phyloP scores from a whole-genome alignment of 2,888 invertebrate species.

The Lasioglossum oenotherae region DNA sequence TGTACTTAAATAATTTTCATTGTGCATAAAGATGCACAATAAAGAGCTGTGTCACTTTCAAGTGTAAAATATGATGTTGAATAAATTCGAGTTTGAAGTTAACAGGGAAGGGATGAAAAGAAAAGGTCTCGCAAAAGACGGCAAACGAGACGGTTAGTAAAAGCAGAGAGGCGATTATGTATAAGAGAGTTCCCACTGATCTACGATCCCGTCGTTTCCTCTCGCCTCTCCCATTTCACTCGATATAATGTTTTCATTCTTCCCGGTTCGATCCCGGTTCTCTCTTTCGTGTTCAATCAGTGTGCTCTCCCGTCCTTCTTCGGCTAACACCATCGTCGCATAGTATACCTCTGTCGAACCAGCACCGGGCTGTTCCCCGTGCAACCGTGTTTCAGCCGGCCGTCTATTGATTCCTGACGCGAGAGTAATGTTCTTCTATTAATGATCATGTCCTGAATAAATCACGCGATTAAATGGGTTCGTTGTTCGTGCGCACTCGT shows the following conservation, averaged over 20 bases:
- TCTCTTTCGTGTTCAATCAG: conserved; percentile 41
- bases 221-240: conserved; percentile 17
- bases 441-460: conserved; percentile 82
- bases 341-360: conserved; percentile 40
- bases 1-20: no score
- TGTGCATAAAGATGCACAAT: no score
- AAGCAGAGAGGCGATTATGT: not conserved
- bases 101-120: no score
- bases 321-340: conserved; percentile 9
- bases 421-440: conserved; percentile 82
- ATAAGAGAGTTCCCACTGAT: conserved; percentile 29
- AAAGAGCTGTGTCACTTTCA: not conserved
- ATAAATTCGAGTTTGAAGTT: not conserved
- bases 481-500: conserved; percentile 71
- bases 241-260: conserved; percentile 11
- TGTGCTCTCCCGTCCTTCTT: conserved; percentile 8
- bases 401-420: conserved; percentile 82
- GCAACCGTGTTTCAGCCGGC: conserved; percentile 62
- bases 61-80: not conserved
- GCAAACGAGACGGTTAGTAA: not conserved
- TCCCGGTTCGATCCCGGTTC: conserved; percentile 29
- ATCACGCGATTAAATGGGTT: conserved; percentile 82
- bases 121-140: not conserved
- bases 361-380: conserved; percentile 36
- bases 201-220: conserved; percentile 1